A percentile compares a stretch with the other conserved stretches of the same genome.
These are phyloP conservation scores for Lottia gigantea DNA, from an alignment of 2,888 invertebrate genomes.

Conservation along the genomic window DNA sequence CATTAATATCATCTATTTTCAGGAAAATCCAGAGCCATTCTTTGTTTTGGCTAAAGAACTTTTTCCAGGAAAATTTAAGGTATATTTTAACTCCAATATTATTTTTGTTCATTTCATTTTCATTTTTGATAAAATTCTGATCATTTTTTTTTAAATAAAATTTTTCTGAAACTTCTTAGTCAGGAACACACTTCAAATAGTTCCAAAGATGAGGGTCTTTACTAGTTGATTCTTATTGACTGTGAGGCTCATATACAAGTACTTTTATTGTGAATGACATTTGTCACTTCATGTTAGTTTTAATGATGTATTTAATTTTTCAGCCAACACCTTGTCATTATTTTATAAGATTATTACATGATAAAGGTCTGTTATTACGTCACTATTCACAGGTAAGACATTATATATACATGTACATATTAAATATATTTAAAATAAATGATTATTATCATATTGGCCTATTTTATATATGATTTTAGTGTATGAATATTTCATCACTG, in stretches of 20 bases:
- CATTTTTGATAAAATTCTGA: not conserved
- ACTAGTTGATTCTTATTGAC: too few relatives aligned
- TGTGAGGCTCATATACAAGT: too few relatives aligned
- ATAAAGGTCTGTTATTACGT: conserved; percentile 77
- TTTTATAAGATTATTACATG: conserved; percentile 85
- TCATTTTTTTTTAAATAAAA: too few relatives aligned
- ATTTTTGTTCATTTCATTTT: not conserved
- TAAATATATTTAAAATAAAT: too few relatives aligned
- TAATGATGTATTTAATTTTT: conserved; percentile 28
- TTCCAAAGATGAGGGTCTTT: too few relatives aligned
- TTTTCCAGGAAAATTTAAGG: conserved; percentile 84
- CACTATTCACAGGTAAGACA: conserved; percentile 72
- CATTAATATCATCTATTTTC: conserved; percentile 38
- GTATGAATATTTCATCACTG: too few relatives aligned
- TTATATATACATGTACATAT: not conserved
- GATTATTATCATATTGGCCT: too few relatives aligned
- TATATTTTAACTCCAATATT: conserved; percentile 17
- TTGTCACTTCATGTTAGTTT: too few relatives aligned
- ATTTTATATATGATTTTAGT: too few relatives aligned
- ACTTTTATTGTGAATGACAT: too few relatives aligned
- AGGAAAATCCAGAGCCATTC: conserved; percentile 90
- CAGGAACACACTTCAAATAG: too few relatives aligned
- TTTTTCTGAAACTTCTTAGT: too few relatives aligned
- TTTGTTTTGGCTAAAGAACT: conserved; percentile 90
- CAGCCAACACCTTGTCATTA: conserved; percentile 89